Base-by-base conservation (phyloP, 2,113 vertebrate species). In the Acanthisitta chloris region DNA sequence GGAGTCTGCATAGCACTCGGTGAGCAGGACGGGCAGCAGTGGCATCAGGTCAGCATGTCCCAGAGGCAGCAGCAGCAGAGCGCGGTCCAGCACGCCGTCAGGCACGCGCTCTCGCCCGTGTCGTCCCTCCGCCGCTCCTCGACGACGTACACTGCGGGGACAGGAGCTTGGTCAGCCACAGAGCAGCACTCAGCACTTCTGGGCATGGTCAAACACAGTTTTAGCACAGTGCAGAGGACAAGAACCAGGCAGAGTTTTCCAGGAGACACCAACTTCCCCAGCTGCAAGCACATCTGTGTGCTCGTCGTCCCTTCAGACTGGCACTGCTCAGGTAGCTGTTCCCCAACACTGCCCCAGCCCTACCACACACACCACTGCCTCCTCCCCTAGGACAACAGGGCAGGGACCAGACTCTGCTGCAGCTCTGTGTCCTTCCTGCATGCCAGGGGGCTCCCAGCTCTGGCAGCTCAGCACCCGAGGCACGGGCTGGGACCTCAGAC, bases 31-130 rank as follows among this genome's bases (percentile, higher is more conserved):
- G 36, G 72, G 80, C 29, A 71, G 78, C 7, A 3, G 80, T 92
- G 21, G 69, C 42, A 33, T 98, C 98, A 99, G 98, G 99, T 99
- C 95, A 99, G 98, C 99, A 99, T 99, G 97, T 99, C 99, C 99
- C 99, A 99, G 61, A 99, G 99, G 94, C 99, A 99, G 98, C 99
- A 99, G 97, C 99, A 99, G 97, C 99, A 99, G 76, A 99, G 98
- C 12, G 99, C 99, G 11, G 99, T 99, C 99, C 99, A 99, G 96
- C 99, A 99, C 28, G 99, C 99, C 1, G 99, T 99, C 96, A 99
- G 98, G 97, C 99, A 99, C 73, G 99, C 98, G 58, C 98, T 98
- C 69, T 98, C 97, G 6, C 98, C 97, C 69, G 98, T 76, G 78
- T 99, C 98, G 28, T 99, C 98, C 94, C 99, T 98, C 96, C 98